Conservation (phyloP, 2,797 vertebrate species). For the Peromyscus nudipes region DNA sequence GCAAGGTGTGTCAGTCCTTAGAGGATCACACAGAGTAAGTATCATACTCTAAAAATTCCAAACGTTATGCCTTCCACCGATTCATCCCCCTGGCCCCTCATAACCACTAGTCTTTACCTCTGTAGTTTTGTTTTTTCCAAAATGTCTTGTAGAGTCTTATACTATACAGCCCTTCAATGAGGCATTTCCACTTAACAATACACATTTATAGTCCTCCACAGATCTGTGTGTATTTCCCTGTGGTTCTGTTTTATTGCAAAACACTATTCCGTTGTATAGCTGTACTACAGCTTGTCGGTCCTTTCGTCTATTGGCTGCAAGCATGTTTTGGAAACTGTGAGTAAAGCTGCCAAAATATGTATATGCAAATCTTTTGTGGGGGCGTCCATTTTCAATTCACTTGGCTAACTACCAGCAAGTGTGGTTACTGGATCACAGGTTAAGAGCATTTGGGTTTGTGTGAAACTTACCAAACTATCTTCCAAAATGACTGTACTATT, state of each 20-base stretch:
- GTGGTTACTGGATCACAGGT: background rate
- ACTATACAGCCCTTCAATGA: background rate
- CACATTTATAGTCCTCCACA: background rate
- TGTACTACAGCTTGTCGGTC: background rate
- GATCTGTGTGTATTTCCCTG: background rate
- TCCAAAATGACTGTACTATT: background rate
- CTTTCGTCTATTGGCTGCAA: background rate
- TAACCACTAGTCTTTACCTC: background rate
- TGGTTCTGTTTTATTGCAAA: background rate
- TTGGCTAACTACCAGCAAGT: background rate
- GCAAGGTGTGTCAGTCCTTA: background rate
- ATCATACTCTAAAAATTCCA: background rate
- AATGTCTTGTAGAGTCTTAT: background rate
- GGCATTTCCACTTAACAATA: background rate
- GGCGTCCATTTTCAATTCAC: background rate
- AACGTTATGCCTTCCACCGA: background rate
- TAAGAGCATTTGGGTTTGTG: background rate
- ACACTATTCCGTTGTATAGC: background rate
- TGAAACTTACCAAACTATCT: background rate
- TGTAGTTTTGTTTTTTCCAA: background rate
- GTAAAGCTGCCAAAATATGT: background rate
- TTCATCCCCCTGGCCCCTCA: background rate
- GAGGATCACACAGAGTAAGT: background rate
- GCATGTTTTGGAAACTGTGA: conserved; percentile 31
- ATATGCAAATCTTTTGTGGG: background rate